phyloP scores from a whole-genome alignment of 2,888 invertebrate species.

The Sinohyriopsis cumingii region DNA sequence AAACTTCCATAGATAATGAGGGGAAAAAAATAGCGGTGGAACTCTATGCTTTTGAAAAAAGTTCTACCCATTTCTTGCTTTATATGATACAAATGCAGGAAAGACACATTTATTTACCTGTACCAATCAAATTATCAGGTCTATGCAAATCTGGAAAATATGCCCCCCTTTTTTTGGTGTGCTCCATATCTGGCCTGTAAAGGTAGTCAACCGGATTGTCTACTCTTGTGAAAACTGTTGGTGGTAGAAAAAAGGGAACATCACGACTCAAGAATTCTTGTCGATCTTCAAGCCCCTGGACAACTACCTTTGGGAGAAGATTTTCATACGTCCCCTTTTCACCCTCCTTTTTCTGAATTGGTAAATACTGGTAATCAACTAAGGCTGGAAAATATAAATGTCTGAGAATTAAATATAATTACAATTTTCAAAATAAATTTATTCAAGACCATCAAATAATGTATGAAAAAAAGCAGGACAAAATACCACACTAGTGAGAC shows the following conservation, averaged over 20 bases:
- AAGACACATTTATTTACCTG: slow-evolving; percentile 39
- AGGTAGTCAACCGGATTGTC: slow-evolving; percentile 76
- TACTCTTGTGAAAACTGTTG: slow-evolving; percentile 84
- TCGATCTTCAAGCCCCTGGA: slow-evolving; percentile 42
- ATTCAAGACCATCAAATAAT: too few relatives aligned
- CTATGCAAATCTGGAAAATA: slow-evolving; percentile 38
- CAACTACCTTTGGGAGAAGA: slow-evolving; percentile 49
- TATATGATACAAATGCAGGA: not conserved
- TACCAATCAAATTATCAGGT: slow-evolving; percentile 56
- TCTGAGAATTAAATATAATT: not conserved
- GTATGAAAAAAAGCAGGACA: too few relatives aligned
- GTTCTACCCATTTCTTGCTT: too few relatives aligned
- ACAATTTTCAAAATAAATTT: too few relatives aligned
- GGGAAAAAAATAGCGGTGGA: too few relatives aligned
- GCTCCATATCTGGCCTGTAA: slow-evolving; percentile 57
- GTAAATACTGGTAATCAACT: slow-evolving; percentile 94
- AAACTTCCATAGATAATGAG: too few relatives aligned
- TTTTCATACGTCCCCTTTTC: slow-evolving; percentile 38
- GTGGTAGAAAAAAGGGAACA: slow-evolving; percentile 82
- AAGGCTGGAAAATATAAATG: slow-evolving; percentile 77
- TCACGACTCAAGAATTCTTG: slow-evolving; percentile 76
- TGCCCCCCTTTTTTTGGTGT: slow-evolving; percentile 29
- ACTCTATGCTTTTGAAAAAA: too few relatives aligned
- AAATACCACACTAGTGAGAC: too few relatives aligned
- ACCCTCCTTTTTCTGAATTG: slow-evolving; percentile 75